Conservation (phyloP, 2,113 vertebrate species). For the Myotis lucifugus region DNA sequence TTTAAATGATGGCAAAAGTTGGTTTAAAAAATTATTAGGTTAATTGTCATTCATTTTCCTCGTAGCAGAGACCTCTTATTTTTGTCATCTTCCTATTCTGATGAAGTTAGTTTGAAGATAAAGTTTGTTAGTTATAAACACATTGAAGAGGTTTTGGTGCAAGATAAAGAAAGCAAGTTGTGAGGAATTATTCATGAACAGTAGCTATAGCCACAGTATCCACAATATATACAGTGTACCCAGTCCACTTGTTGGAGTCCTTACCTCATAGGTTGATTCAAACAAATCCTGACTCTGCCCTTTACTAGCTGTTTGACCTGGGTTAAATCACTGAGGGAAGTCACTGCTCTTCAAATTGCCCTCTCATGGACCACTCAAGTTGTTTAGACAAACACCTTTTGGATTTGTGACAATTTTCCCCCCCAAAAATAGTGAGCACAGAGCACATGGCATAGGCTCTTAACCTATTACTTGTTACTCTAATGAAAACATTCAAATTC, state of each 20-base stretch:
- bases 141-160: background rate
- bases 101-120: background rate
- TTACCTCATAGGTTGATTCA: background rate
- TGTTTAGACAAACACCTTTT: conserved; percentile 27
- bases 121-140: background rate
- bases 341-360: background rate
- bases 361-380: background rate
- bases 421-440: background rate
- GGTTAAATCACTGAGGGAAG: background rate
- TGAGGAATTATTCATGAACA: background rate
- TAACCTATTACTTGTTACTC: background rate
- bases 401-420: background rate
- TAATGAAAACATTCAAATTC: background rate
- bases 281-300: background rate
- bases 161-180: background rate
- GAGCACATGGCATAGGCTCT: background rate
- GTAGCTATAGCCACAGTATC: background rate
- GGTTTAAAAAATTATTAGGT: background rate
- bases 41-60: background rate
- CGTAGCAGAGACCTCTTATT: background rate
- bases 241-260: background rate
- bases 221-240: background rate
- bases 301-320: background rate
- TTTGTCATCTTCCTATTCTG: background rate
- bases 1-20: background rate